Evolutionary conservation across 2,113 vertebrate genomes (phyloP).

Genomic region (Ptilorrhoa leucosticta): DNA sequence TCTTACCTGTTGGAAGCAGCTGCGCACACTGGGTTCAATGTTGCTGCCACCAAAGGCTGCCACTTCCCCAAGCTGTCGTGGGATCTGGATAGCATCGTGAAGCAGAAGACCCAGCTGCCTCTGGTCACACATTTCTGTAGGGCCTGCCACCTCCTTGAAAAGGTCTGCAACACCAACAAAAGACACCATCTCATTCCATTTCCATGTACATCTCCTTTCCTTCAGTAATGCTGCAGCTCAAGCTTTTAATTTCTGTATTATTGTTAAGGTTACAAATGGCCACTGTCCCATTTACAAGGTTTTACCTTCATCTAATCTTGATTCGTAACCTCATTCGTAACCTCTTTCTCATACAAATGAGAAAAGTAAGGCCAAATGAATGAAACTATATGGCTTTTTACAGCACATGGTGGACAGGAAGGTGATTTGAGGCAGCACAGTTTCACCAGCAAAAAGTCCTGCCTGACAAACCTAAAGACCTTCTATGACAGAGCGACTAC

Average conservation of each 20-base stretch:
- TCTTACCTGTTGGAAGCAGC: constrained; percentile 92
- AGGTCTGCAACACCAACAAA: constrained; percentile 75
- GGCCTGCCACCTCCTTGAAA: constrained; percentile 88
- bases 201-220: not conserved
- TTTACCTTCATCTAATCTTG: not conserved
- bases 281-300: not conserved
- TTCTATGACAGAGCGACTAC: not conserved
- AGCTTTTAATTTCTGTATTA: not conserved
- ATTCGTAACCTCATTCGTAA: too few species aligned
- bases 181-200: not conserved
- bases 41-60: constrained; percentile 96
- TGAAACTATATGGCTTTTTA: not conserved
- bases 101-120: constrained; percentile 90
- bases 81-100: constrained; percentile 94
- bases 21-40: constrained; percentile 95
- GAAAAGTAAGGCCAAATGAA: not conserved
- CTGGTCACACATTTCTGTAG: constrained; percentile 92
- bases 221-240: not conserved
- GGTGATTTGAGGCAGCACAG: not conserved
- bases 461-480: not conserved
- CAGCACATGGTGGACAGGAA: not conserved
- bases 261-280: not conserved
- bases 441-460: not conserved
- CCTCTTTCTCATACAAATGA: not conserved
- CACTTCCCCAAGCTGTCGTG: constrained; percentile 92